A percentile compares a stretch with the other conserved stretches of the same genome.
phyloP scores from a whole-genome alignment of 2,797 vertebrate species.

The Rhinichthys osculus region DNA sequence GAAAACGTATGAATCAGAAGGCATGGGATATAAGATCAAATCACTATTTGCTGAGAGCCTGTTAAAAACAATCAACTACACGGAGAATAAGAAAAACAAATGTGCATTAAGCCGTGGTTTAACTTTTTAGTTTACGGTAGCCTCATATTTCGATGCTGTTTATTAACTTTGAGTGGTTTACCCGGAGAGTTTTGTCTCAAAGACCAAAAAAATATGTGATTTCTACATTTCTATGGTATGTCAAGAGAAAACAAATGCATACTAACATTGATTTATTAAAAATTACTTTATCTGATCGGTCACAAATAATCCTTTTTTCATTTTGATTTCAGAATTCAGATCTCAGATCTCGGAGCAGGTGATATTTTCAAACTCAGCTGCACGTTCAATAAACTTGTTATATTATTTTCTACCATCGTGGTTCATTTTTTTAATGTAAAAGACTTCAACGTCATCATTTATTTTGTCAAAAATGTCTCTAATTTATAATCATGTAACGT shows the following conservation, averaged over 20 bases:
- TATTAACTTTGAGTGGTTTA: constrained; percentile 11
- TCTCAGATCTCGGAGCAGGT: not conserved
- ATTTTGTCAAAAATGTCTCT: not conserved
- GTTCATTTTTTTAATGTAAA: not conserved
- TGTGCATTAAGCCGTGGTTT: not conserved
- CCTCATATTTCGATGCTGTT: not conserved
- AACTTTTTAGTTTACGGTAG: not conserved
- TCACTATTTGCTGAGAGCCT: constrained; percentile 13
- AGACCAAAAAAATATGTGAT: not conserved
- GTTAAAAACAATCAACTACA: constrained; percentile 12
- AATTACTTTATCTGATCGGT: not conserved
- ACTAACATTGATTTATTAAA: not conserved
- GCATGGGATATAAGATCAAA: not conserved
- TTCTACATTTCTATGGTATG: constrained; percentile 3
- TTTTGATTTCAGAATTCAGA: not conserved
- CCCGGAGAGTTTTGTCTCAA: not conserved
- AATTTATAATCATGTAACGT: not conserved
- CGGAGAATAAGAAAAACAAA: not conserved
- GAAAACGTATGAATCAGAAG: not conserved
- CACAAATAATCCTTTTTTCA: not conserved
- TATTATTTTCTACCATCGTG: not conserved
- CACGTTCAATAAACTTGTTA: constrained; percentile 28
- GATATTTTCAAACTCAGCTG: not conserved
- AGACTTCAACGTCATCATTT: not conserved
- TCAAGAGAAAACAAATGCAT: not conserved